Base-by-base conservation (phyloP, 2,797 vertebrate species). In the Bradypodion ventrale region DNA sequence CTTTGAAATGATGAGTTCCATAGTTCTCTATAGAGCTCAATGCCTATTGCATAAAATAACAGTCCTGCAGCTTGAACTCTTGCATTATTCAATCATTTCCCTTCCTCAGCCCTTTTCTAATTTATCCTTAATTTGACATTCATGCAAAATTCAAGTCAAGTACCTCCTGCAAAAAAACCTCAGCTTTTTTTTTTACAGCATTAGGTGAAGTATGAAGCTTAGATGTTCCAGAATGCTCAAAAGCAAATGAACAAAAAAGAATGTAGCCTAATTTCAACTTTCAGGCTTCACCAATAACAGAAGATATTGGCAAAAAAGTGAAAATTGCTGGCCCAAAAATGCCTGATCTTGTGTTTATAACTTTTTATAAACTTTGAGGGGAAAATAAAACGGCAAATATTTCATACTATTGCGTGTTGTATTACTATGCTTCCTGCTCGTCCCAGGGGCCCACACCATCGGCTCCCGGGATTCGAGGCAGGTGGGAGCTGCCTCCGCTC, bases 331-430 rank as follows among this genome's bases (percentile, higher is more conserved):
- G 88, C 91, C 52, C 87, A 82, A 91, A 87, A 93, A 89, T 86
- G 90, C 87, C 35, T 83, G 88, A 84, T 75, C 56, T 88, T 69
- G 29, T 82, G 72, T 91, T 91, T 86, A 89, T 29, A 91, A 84
- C 66, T 80, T 94, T 87, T 90, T 72, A 88, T 93, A 85, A 93
- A 91, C 15, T 21, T 76, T 49, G 19, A 40, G 85, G 88, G 77
- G 88, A 80, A 90, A 91, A 85, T 21, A 19, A 89, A 92, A 93
- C 84, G 66, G 85, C 77, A 85, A 87, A 78, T 90, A 89, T 93
- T 88, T 88, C 86, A 82, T 68, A 92, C 94, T 95, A 95, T 94
- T 96, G 94, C 94, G 94, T 93, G 82, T 82, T 93, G n/a, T n/a
- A n/a, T n/a, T n/a, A n/a, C n/a, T n/a, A n/a, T n/a, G n/a, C n/a